Base-by-base conservation (phyloP, 1,140 invertebrate species). In the Solenopsis fugax region DNA sequence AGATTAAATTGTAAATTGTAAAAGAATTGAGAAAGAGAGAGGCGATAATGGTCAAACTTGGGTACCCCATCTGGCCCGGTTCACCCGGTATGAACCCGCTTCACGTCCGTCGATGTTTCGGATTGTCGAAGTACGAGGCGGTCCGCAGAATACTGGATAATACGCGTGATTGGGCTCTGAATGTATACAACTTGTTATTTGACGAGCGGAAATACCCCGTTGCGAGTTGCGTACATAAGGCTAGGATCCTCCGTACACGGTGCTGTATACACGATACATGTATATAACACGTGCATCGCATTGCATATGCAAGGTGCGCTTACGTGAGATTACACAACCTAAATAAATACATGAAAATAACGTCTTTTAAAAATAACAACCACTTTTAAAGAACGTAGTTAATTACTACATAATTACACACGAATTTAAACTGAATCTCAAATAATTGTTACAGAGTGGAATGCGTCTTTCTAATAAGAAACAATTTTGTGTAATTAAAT, bases 161-260 rank as follows among this genome's bases (percentile, higher is more conserved):
- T 85, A 88, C 84, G 62, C 80, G 72, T 81, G 86, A 88, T 89
- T 82, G 84, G 71, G 64, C 81, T 24, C 16, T 37, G 80, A 82
- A 76, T 87, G 87, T 89, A 84, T 71, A 86, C 85, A 71, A 90
- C 84, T 90, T 88, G 89, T 90, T 88, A 90, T 91, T 89, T 91
- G 85, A 81, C 71, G 88, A 84, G 80, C 73, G 80, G 85, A 87
- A 91, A 88, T 77, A 91, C 85, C 88, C 50, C 37, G 81, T 87
- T 89, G 65, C 81, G 81, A 65, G 77, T 52, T 73, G 80, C 72
- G 64, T 60, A 73, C 85, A 69, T 84, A 87, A 88, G 60, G 75
- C 12, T 29, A 6, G 16, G 13, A 54, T 76, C 29, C 78, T 82
- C 84, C 48, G 67, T 85, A 62, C 65, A 50, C 80, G 41, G 9